Evolutionary conservation across 2,113 vertebrate genomes (phyloP), one percentile per base, ranked within the genome.

Genomic region (Misgurnus anguillicaudatus): DNA sequence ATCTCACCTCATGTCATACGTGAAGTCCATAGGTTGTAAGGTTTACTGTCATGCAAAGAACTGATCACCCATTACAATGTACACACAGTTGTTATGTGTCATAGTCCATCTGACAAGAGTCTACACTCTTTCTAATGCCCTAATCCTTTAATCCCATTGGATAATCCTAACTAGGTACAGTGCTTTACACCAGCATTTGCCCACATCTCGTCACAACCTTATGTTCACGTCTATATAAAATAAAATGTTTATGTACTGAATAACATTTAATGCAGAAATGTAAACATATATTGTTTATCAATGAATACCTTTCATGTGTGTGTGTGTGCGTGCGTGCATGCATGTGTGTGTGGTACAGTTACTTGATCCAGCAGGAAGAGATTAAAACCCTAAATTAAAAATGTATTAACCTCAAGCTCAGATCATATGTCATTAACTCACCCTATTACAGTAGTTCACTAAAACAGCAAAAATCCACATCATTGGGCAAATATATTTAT

Each of bases 61-160:
- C 7, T 16, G 48, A 10, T 71, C 42, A 7, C 7, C 7, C 4
- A 53, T 69, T 16, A 36, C 5, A 51, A 74, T 14, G 10, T 21
- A 45, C 66, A 73, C 68, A 62, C 21, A 9, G 47, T 13, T 58
- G 69, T 48, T 57, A 17, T 63, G 55, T 69, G 42, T 63, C 65
- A 75, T 79, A n/a, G 19, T 57, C 17, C 7, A 39, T 38, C 64
- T 42, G 0, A 80, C 61, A 8, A 58, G 51, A 36, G 11, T 45
- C n/a, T 47, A 41, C 53, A 64, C 70, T 88, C 83, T 78, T 77
- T 89, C 87, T 87, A 90, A 82, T 82, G 81, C 81, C 63, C 38
- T 90, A 93, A 93, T 92, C 92, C 88, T 89, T 91, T 92, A 92
- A 93, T 93, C 90, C 90, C 84, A 84, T 80, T 81, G 69, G 63